Percentiles rank a stretch among this genome's conserved stretches.
These are phyloP conservation scores for Anguilla megastoma DNA, from an alignment of 2,797 vertebrate species.

Conservation along the genomic window DNA sequence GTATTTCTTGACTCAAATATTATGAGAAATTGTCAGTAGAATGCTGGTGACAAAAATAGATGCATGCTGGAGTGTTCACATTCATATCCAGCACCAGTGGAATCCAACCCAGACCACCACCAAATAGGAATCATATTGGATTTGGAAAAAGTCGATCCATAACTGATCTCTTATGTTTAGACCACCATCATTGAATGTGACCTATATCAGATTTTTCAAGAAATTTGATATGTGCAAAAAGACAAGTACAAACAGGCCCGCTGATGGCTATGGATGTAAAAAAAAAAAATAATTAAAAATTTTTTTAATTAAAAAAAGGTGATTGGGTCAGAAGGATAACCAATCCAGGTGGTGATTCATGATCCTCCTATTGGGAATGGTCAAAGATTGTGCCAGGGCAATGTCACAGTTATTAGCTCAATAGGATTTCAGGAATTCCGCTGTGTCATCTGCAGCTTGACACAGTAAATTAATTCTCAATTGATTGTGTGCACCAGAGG, in stretches of 20 bases:
- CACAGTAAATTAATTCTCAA: constrained; percentile 7
- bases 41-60: no score
- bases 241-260: neutral
- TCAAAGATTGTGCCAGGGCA: neutral
- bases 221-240: neutral
- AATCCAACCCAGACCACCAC: no score
- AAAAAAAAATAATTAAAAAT: no score
- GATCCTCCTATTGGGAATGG: neutral
- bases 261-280: neutral
- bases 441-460: constrained; percentile 7
- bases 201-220: no score
- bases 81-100: no score
- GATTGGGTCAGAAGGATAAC: neutral
- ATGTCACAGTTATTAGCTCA: neutral
- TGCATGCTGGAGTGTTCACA: no score
- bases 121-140: no score
- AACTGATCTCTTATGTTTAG: no score
- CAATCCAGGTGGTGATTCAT: neutral
- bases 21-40: no score
- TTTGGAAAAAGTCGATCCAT: no score
- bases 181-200: no score
- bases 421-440: neutral
- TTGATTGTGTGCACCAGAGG: constrained; percentile 7
- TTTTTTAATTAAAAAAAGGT: neutral
- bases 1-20: no score